A percentile compares a stretch with the other conserved stretches of the same genome.
Evolutionary conservation across 2,797 vertebrate genomes (phyloP).

Genomic region (Argya squamiceps): DNA sequence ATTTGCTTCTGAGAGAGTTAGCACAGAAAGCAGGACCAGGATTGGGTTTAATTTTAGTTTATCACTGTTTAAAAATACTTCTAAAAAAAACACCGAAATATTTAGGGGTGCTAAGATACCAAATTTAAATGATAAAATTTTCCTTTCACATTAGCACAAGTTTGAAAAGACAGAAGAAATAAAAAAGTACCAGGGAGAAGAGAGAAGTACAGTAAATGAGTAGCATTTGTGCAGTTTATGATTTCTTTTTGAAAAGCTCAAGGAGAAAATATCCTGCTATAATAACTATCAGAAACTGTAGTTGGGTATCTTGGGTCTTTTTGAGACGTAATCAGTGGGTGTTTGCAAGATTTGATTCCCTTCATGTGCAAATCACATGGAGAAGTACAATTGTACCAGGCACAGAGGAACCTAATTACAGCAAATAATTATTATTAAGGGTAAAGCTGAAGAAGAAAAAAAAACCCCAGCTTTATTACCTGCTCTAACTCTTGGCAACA

Average conservation of each 20-base stretch:
- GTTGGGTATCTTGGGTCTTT: neutral
- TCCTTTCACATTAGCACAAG: neutral
- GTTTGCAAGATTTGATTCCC: neutral
- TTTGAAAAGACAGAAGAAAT: neutral
- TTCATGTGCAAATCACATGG: neutral
- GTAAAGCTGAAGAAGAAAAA: neutral
- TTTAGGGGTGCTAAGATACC: neutral
- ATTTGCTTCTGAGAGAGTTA: neutral
- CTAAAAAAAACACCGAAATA: neutral
- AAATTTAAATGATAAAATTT: neutral
- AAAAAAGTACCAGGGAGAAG: neutral
- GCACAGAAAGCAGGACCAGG: neutral
- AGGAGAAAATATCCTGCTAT: neutral
- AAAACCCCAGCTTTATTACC: neutral
- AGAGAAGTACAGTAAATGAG: neutral
- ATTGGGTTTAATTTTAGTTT: neutral
- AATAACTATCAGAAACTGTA: neutral
- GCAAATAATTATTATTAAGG: neutral
- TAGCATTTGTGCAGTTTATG: neutral
- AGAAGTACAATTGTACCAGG: neutral
- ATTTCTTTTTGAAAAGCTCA: neutral
- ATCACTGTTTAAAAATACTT: neutral
- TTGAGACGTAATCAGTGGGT: neutral
- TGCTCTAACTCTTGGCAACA: neutral
- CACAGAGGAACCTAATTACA: neutral